Base-by-base conservation (phyloP, 2,888 invertebrate species). In the Blomia tropicalis region DNA sequence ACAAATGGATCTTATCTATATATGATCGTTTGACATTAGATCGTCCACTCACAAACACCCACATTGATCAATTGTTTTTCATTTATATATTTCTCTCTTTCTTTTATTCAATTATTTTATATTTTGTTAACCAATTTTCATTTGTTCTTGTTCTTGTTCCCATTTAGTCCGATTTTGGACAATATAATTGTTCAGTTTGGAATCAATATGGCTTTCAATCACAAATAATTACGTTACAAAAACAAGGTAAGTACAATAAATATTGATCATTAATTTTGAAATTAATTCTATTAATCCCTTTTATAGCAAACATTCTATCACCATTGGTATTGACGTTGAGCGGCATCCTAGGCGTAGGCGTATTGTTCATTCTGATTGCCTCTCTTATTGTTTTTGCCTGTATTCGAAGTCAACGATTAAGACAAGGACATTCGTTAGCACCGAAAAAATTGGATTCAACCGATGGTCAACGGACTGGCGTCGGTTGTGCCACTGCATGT, bases 181-280 rank as follows among this genome's bases (percentile, higher is more conserved):
- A 82, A 67, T 95, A 92, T 77, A 92, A 90, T 75, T 95, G 93
- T 74, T 87, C 89, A 62, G 89, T 91, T 3, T 81, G 84, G 58
- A 95, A 93, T 73, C 84, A 84, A 63, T 91, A 87, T 69, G 93
- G 93, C 19, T 82, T 82, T 64, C 90, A 87, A 72, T 82, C 83
- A 7, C 79, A 85, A 70, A 82, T 87, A 71, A 91, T 93, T 67
- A 80, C 82, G 47, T 78, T 93, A 68, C 82, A 82, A 73, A 84
- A 87, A 69, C 87, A 87, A 77, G 87, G 92, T 92, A 79, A 84
- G 85, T 41, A 14, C 19, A 43, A 5, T 23, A 27, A 54, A 27
- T 19, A 54, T 47, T 19, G 27, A 7, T 11, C 7, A 47, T n/a
- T 25, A 47, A 14, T 5, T 54, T 54, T 22, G 17, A 5, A 19